These are phyloP conservation scores for Paradisaea rubra DNA, from an alignment of 2,113 vertebrate species.

Conservation along the genomic window DNA sequence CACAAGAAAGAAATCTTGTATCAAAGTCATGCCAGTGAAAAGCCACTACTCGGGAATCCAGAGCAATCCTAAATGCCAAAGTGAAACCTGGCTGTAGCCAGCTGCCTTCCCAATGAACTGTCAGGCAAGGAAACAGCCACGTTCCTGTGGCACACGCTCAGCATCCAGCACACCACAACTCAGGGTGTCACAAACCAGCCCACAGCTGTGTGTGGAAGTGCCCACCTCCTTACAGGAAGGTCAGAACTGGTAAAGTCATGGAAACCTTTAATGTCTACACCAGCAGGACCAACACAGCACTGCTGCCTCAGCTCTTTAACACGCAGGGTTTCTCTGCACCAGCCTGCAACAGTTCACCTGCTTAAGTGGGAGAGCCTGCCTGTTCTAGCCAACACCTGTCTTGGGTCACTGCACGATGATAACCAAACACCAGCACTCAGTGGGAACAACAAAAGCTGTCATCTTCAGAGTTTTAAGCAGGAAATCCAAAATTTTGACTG, in stretches of 20 bases:
- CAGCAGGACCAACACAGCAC: accelerated
- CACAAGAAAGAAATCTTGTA: neutral
- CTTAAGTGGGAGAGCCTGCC: accelerated
- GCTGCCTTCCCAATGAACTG: neutral
- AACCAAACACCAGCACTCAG: neutral
- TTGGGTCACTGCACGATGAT: neutral
- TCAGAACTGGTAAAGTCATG: neutral
- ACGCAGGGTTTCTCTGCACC: neutral
- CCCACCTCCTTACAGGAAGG: neutral
- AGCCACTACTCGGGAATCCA: neutral
- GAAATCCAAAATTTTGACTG: neutral
- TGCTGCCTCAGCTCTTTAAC: neutral
- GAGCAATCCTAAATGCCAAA: neutral
- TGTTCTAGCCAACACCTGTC: accelerated
- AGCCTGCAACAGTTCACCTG: neutral
- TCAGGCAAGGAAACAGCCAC: neutral
- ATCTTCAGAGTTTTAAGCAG: neutral
- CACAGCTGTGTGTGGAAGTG: too few species aligned
- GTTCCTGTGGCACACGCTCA: neutral
- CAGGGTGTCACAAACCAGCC: accelerated
- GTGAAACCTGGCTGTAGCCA: neutral
- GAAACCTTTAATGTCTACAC: neutral
- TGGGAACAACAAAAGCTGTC: neutral
- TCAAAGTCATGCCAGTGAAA: neutral
- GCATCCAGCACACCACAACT: neutral